Conservation (phyloP, 2,888 invertebrate genomes). For the Nephrocerus scutellatus region DNA sequence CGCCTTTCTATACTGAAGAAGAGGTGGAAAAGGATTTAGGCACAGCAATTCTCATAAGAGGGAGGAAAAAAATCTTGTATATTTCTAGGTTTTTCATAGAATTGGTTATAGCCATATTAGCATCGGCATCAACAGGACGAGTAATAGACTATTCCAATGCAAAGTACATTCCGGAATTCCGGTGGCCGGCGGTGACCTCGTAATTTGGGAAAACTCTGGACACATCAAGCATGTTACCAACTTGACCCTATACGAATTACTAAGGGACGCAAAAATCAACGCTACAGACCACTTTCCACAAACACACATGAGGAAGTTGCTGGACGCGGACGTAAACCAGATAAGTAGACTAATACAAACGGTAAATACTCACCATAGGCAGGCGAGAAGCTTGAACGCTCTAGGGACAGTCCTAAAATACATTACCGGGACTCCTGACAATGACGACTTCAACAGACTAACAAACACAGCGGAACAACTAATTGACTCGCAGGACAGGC, state of each 20-base stretch:
- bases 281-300: conserved; percentile 4
- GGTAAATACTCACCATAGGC: conserved; percentile 5
- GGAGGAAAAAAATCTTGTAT: conserved; percentile 1
- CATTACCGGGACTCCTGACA: conserved; percentile 9
- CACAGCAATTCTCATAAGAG: too few species aligned
- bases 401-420: conserved; percentile 9
- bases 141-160: conserved; percentile 8
- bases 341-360: conserved; percentile 9
- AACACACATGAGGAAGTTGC: conserved; percentile 6
- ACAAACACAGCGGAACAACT: conserved; percentile 6
- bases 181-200: conserved; percentile 3
- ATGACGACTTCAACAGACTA: conserved; percentile 10
- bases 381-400: conserved; percentile 5
- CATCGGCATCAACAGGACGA: conserved; percentile 5
- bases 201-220: conserved; percentile 2
- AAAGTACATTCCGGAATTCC: conserved; percentile 9
- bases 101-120: conserved; percentile 1
- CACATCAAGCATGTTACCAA: conserved; percentile 7
- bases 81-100: conserved; percentile 1
- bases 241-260: conserved; percentile 4
- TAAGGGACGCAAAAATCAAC: conserved; percentile 8
- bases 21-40: too few species aligned
- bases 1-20: too few species aligned
- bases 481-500: conserved; percentile 9
- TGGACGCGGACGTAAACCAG: conserved; percentile 7